Evolutionary conservation across 2,797 vertebrate genomes (phyloP).

Genomic region (Esox masquinongy): DNA sequence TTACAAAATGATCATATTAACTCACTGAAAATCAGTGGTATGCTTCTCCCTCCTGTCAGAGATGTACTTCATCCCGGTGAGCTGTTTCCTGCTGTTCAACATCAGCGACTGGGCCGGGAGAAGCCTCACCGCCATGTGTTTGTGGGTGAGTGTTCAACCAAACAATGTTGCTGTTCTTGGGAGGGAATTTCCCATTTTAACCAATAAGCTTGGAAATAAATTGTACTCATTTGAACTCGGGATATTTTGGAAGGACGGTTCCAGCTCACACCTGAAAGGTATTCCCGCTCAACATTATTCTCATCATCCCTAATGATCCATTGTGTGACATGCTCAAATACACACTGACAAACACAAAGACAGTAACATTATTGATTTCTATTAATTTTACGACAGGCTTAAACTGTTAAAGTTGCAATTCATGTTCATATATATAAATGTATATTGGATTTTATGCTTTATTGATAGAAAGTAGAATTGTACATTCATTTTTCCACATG

Average conservation of each 20-base stretch:
- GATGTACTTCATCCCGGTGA: constrained; percentile 85
- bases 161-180: background rate
- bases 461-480: too few relatives aligned
- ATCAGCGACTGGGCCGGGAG: constrained; percentile 89
- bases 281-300: too few relatives aligned
- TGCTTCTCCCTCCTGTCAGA: constrained; percentile 48
- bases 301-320: background rate
- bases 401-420: background rate
- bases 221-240: background rate
- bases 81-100: constrained; percentile 91
- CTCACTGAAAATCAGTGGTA: background rate
- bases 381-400: background rate
- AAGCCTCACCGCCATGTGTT: constrained; percentile 83
- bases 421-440: too few relatives aligned
- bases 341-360: background rate
- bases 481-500: too few relatives aligned
- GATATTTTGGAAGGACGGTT: background rate
- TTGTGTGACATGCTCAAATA: too few relatives aligned
- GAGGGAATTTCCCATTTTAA: background rate
- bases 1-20: background rate
- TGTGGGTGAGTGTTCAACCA: constrained; percentile 81
- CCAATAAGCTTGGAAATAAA: background rate
- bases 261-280: background rate
- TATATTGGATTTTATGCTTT: too few relatives aligned
- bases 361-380: background rate